A percentile compares a stretch with the other conserved stretches of the same genome.
Evolutionary conservation across 2,797 vertebrate genomes (phyloP).

Genomic region (Acanthiza pusilla): DNA sequence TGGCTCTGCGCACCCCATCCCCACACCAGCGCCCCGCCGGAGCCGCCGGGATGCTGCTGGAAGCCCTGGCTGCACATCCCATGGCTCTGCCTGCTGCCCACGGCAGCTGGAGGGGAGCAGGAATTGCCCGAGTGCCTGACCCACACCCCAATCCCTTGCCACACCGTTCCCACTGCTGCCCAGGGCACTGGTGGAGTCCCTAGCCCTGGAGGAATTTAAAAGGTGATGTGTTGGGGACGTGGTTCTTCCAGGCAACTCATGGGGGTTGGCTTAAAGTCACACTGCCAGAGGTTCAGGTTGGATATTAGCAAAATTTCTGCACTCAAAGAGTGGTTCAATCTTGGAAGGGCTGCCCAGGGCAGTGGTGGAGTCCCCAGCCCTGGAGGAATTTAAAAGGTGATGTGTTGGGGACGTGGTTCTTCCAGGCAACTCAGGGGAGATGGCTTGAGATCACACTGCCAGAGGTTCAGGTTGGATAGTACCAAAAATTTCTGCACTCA

Average conservation of each 20-base stretch:
- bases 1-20: rapidly evolving
- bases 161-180: background rate
- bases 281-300: rapidly evolving
- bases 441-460: too few species aligned
- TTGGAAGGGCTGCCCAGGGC: too few species aligned
- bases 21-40: rapidly evolving
- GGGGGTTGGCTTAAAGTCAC: background rate
- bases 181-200: too few species aligned
- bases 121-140: rapidly evolving
- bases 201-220: background rate
- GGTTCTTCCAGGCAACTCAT: rapidly evolving
- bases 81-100: rapidly evolving
- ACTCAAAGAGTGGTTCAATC: too few species aligned
- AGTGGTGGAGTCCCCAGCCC: too few species aligned
- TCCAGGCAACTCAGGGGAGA: too few species aligned
- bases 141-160: too few species aligned
- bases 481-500: too few species aligned
- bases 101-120: background rate
- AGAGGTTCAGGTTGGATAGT: too few species aligned
- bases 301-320: too few species aligned
- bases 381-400: too few species aligned
- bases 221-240: rapidly evolving
- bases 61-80: rapidly evolving
- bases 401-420: too few species aligned
- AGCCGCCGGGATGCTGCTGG: background rate